These are phyloP conservation scores for Tridacna gigas DNA, from an alignment of 2,888 invertebrate genomes.

Conservation along the genomic window DNA sequence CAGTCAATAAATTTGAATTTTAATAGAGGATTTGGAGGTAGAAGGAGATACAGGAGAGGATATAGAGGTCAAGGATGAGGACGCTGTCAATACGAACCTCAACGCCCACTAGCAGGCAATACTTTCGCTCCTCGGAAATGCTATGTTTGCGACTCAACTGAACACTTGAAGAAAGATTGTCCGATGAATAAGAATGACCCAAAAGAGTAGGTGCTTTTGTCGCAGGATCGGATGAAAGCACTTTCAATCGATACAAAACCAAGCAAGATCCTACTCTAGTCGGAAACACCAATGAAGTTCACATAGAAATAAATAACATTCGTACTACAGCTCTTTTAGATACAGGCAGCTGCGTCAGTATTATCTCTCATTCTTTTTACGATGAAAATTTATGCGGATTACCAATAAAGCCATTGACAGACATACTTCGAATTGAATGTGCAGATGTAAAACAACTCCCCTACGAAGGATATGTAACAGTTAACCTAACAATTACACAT, in stretches of 20 bases:
- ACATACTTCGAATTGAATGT: slow-evolving; percentile 29
- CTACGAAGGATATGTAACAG: slow-evolving; percentile 33
- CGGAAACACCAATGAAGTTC: slow-evolving; percentile 35
- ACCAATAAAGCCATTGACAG: background rate
- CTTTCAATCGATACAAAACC: no score
- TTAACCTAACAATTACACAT: slow-evolving; percentile 19
- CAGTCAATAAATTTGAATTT: no score
- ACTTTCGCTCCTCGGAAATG: no score
- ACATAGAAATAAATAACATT: slow-evolving; percentile 4
- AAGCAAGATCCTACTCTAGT: slow-evolving; percentile 29
- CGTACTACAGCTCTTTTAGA: slow-evolving; percentile 33
- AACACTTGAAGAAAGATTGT: no score
- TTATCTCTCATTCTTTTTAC: slow-evolving; percentile 20
- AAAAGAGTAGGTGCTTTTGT: slow-evolving; percentile 34
- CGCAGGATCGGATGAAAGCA: slow-evolving; percentile 23
- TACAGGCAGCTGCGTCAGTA: no score
- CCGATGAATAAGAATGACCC: slow-evolving; percentile 33
- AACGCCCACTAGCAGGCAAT: no score
- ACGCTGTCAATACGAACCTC: no score
- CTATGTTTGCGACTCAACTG: no score
- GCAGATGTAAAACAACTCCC: slow-evolving; percentile 35
- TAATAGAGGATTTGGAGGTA: no score
- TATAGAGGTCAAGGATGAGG: no score
- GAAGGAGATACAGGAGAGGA: no score
- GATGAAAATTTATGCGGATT: background rate